Evolutionary conservation across 2,888 invertebrate species (phyloP), one percentile per base, ranked within the genome.

Genomic region (Pseudanteris insignis): DNA sequence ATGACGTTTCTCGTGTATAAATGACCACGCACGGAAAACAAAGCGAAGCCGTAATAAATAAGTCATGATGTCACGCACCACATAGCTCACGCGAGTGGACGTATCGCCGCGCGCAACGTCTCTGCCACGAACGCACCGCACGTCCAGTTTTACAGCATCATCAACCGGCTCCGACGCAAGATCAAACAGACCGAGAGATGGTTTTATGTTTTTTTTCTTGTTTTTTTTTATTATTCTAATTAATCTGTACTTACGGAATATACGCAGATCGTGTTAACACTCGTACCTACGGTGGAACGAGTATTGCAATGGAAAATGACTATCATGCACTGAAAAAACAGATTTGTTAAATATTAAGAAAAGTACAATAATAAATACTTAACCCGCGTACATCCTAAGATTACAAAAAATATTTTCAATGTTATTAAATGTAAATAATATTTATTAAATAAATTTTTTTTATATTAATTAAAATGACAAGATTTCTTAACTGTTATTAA

Each of bases 181-280:
- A 76, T 75, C 72, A 74, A 76, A 75, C 73, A 71, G 71, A 71
- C 73, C 72, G 76, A 66, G 74, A 69, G 70, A n/a, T n/a, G n/a
- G n/a, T n/a, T n/a, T n/a, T n/a, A n/a, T n/a, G n/a, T n/a, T n/a
- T n/a, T n/a, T n/a, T n/a, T n/a, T n/a, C n/a, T n/a, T n/a, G n/a
- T n/a, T n/a, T n/a, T n/a, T n/a, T n/a, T 72, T 72, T 74, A 70
- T 73, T 72, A 73, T 75, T 73, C 68, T 68, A 70, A 72, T 71
- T 70, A 68, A 64, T 63, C 55, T 43, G 28, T 48, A 55, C 62
- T 29, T 28, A 43, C 67, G 66, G 69, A 73, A 70, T 69, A 68
- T 53, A 40, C 30, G 66, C 69, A 70, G 69, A 67, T 60, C 66
- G 69, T 66, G 50, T 50, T 48, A 7, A 21, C 21, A 5, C n/a